Evolutionary conservation across 2,888 invertebrate genomes (phyloP).

Genomic region (Antheraea assamensis): DNA sequence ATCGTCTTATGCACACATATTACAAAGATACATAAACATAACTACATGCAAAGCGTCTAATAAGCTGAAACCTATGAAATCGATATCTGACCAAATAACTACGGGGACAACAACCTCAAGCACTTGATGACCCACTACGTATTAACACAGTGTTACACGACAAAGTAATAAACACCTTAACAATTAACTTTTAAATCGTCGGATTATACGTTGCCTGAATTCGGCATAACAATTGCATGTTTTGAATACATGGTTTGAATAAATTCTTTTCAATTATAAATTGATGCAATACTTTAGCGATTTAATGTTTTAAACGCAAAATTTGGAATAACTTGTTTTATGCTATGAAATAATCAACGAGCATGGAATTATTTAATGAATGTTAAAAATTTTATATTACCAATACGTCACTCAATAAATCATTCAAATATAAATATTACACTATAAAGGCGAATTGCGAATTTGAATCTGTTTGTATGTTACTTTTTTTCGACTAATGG

Average conservation of each 20-base stretch:
- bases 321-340: neutral
- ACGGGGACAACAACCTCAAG: constrained; percentile 51
- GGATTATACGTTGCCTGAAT: constrained; percentile 17
- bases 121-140: constrained; percentile 43
- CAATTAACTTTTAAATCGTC: constrained; percentile 28
- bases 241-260: constrained; percentile 7
- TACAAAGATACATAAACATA: neutral
- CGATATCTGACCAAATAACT: constrained; percentile 55
- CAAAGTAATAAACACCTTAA: constrained; percentile 25
- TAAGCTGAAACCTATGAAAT: constrained; percentile 62
- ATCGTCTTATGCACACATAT: neutral
- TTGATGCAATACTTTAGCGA: neutral
- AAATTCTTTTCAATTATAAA: neutral
- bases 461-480: too few relatives aligned
- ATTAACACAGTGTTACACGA: neutral
- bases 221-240: constrained; percentile 16
- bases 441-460: too few relatives aligned
- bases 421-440: too few relatives aligned
- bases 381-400: too few relatives aligned
- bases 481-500: too few relatives aligned
- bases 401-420: too few relatives aligned
- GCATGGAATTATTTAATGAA: too few relatives aligned
- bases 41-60: constrained; percentile 25
- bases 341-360: too few relatives aligned
- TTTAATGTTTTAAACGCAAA: neutral